Evolutionary conservation across 1,140 invertebrate genomes (phyloP), one percentile per base, ranked within the genome.

Genomic region (Drosophila dunni): DNA sequence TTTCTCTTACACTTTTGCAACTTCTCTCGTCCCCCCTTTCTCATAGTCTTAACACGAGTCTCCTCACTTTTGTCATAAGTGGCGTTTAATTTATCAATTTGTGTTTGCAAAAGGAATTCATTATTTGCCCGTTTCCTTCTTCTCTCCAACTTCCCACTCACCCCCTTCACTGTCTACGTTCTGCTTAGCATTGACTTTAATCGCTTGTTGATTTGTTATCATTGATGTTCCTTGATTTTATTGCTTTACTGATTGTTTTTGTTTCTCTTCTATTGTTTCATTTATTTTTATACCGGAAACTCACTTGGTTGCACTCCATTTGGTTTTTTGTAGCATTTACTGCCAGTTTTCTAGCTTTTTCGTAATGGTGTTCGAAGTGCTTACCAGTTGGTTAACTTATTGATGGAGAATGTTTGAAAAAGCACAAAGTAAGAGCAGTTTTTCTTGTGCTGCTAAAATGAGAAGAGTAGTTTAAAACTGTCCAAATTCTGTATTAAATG

Each of bases 41-140:
- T 58, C 34, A 40, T 17, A 29, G 24, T 63, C 5, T 53, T 71
- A 15, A 40, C 33, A 13, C 33, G 24, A 8, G 11, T n/a, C 62
- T 67, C 48, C 54, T 54, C 63, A 50, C 50, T 50, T 29, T 57
- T 53, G 53, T 68, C 85, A 56, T 89, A 89, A 89, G 84, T 89
- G 85, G 78, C 84, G 78, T 89, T 89, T 89, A 89, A 89, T 89
- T 89, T 89, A 89, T 90, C 84, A 89, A 89, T 89, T 89, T 88
- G 81, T 68, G 84, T 84, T 84, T 89, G 80, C 81, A 80, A 89
- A 84, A 79, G 78, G 84, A 90, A 89, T 89, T 89, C 75, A 89
- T 88, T 89, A 82, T 86, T 86, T 79, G 68, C 67, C 48, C 58
- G 33, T 50, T 57, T 2, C 45, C 40, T 42, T 53, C 5, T 7